Conservation (phyloP, 2,888 invertebrate species). For the Amphipoea oculea region DNA sequence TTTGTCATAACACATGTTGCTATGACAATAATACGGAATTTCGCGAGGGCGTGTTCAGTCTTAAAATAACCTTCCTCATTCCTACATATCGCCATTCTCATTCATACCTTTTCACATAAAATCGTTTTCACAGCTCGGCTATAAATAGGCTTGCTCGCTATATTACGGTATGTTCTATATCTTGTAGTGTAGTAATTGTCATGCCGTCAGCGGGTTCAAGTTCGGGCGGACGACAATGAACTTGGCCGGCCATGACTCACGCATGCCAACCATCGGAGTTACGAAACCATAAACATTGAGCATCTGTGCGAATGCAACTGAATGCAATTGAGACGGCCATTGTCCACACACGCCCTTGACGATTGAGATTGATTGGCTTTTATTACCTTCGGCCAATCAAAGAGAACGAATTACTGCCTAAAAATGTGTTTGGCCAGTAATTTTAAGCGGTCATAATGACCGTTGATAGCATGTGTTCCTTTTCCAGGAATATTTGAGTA, state of each 20-base stretch:
- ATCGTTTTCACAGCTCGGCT: slow-evolving; percentile 54
- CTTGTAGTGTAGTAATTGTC: slow-evolving; percentile 72
- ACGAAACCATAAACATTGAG: slow-evolving; percentile 88
- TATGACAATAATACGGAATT: not conserved
- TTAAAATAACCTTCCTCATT: slow-evolving; percentile 39
- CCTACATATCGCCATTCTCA: slow-evolving; percentile 26
- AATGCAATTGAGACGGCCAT: slow-evolving; percentile 71
- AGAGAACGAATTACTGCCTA: slow-evolving; percentile 15
- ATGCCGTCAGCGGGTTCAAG: slow-evolving; percentile 85
- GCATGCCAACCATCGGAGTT: slow-evolving; percentile 85
- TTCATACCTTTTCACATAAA: slow-evolving; percentile 44
- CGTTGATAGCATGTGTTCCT: slow-evolving; percentile 33
- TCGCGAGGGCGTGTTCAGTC: not conserved
- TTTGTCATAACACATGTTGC: not conserved
- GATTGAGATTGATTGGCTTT: slow-evolving; percentile 59
- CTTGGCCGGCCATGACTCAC: slow-evolving; percentile 90
- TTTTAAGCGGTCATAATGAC: slow-evolving; percentile 29
- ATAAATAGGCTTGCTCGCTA: slow-evolving; percentile 57
- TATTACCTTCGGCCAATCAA: slow-evolving; percentile 48
- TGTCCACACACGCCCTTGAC: slow-evolving; percentile 71
- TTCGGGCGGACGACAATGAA: slow-evolving; percentile 89
- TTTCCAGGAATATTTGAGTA: slow-evolving; percentile 28
- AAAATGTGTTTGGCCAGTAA: slow-evolving; percentile 27
- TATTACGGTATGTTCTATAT: slow-evolving; percentile 72
- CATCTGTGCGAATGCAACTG: slow-evolving; percentile 82